These are phyloP conservation scores for Pristionchus maxplancki DNA, from an alignment of 2,888 invertebrate species.

Conservation along the genomic window DNA sequence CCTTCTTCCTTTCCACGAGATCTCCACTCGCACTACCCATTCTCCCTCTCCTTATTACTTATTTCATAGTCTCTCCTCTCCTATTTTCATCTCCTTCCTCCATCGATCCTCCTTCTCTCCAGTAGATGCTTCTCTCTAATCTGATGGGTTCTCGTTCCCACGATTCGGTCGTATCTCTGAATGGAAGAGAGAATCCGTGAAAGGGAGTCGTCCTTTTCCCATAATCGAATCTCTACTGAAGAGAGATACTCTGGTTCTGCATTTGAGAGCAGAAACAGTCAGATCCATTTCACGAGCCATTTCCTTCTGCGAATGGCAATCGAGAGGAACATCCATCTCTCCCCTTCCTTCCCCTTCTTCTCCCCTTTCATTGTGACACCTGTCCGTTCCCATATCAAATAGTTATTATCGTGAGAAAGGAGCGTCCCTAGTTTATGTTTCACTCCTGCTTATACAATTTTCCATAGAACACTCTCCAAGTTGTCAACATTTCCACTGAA, in stretches of 20 bases:
- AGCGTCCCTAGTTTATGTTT: background rate
- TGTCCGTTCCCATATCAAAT: conserved; percentile 46
- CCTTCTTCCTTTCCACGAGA: conserved; percentile 28
- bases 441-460: background rate
- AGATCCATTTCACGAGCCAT: background rate
- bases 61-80: conserved; percentile 9
- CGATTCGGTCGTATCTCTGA: background rate
- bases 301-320: background rate
- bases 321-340: background rate
- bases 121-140: background rate
- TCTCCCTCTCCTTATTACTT: conserved; percentile 24
- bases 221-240: conserved; percentile 3
- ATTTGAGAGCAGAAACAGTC: background rate
- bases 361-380: conserved; percentile 39
- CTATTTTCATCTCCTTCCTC: background rate
- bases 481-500: background rate
- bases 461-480: background rate
- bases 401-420: conserved; percentile 45
- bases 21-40: conserved; percentile 31
- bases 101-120: background rate
- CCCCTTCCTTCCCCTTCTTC: background rate
- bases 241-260: background rate
- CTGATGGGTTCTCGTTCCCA: conserved; percentile 22
- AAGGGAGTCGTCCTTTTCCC: conserved; percentile 38
- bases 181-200: conserved; percentile 21